Evolutionary conservation across 2,113 vertebrate genomes (phyloP).

Genomic region (Chionis minor): DNA sequence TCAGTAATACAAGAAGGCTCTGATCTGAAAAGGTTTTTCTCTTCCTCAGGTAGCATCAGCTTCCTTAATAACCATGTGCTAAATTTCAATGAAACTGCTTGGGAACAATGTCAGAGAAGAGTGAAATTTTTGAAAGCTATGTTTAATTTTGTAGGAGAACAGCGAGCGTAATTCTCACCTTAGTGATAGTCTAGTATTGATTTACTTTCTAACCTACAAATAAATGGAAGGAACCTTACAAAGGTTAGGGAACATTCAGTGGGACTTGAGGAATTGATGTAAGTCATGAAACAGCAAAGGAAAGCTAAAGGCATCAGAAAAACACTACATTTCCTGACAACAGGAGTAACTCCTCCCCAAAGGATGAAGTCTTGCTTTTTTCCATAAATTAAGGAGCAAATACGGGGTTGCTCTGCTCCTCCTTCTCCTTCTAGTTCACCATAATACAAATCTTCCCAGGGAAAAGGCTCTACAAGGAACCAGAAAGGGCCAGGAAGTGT

Average conservation of each 20-base stretch:
- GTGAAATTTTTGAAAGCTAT: background rate
- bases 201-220: background rate
- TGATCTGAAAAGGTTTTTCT: background rate
- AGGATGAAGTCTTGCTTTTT: constrained; percentile 59
- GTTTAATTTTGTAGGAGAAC: background rate
- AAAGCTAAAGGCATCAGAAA: background rate
- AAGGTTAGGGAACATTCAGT: background rate
- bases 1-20: background rate
- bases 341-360: constrained; percentile 3
- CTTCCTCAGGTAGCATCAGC: background rate
- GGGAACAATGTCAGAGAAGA: background rate
- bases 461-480: constrained; percentile 71
- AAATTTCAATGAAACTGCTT: background rate
- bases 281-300: background rate
- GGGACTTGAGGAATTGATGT: background rate
- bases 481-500: constrained; percentile 69
- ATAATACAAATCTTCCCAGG: constrained; percentile 72
- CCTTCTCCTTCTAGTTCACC: constrained; percentile 68
- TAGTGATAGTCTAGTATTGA: background rate
- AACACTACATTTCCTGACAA: background rate
- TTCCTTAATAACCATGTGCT: background rate
- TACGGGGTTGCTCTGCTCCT: constrained; percentile 54
- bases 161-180: background rate
- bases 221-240: background rate
- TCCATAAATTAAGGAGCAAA: constrained; percentile 57